These are phyloP conservation scores for Clupea harengus DNA, from an alignment of 2,113 vertebrate genomes.

Conservation along the genomic window DNA sequence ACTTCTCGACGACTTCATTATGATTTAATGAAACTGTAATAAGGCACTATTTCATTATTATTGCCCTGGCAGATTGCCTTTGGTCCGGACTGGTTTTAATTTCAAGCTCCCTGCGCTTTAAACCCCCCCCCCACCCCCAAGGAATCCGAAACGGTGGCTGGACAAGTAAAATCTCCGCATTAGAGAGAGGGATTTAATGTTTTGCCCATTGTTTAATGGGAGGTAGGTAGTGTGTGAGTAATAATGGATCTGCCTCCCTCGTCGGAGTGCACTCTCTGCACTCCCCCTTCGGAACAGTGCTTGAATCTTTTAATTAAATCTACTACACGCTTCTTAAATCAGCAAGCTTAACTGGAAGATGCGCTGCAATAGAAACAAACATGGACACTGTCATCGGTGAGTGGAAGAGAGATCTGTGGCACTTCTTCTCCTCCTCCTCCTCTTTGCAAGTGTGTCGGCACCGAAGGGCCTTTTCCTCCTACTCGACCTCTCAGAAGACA, in stretches of 20 bases:
- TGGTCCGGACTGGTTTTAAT: background rate
- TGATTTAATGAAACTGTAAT: conserved; percentile 10
- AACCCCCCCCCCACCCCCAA: background rate
- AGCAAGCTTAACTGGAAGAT: background rate
- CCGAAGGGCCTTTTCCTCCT: background rate
- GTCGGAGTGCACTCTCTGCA: background rate
- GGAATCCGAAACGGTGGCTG: background rate
- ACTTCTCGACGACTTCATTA: conserved; percentile 2
- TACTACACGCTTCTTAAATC: background rate
- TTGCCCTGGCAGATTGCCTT: background rate
- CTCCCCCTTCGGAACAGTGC: background rate
- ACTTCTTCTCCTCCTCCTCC: background rate
- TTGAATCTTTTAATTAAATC: conserved; percentile 16
- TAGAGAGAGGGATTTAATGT: background rate
- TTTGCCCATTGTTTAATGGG: conserved; percentile 5
- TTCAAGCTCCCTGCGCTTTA: conserved; percentile 2
- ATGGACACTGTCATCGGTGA: background rate
- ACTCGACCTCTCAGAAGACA: background rate
- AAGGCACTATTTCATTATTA: conserved; percentile 13
- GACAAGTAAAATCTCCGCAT: background rate
- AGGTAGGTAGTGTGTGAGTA: background rate
- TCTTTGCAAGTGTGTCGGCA: no score
- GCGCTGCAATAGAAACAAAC: background rate
- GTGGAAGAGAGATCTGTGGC: background rate
- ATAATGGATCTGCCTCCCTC: background rate